phyloP scores from a whole-genome alignment of 2,888 invertebrate genomes.

The Crocallis elinguaria region DNA sequence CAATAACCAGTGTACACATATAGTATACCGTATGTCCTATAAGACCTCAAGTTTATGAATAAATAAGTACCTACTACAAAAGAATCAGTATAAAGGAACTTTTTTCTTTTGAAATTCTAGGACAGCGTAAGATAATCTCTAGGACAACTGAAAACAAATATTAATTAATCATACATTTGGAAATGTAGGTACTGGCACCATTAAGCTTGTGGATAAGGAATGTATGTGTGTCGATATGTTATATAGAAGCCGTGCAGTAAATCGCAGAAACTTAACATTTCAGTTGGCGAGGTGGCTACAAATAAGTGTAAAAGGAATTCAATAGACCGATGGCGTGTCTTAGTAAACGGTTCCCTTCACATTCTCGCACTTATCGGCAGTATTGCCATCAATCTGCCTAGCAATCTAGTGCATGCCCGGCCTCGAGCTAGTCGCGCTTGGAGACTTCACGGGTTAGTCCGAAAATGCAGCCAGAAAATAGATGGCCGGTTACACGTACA shows the following conservation, averaged over 20 bases:
- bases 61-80: neutral
- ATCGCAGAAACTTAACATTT: constrained; percentile 44
- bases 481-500: constrained; percentile 65
- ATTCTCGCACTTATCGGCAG: constrained; percentile 60
- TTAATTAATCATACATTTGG: too few relatives aligned
- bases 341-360: constrained; percentile 62
- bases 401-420: constrained; percentile 43
- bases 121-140: too few relatives aligned
- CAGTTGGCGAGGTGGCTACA: constrained; percentile 54
- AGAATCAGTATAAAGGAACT: too few relatives aligned
- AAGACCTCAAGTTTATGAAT: too few relatives aligned
- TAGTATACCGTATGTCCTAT: too few relatives aligned
- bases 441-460: constrained; percentile 12
- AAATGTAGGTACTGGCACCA: too few relatives aligned
- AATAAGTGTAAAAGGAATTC: constrained; percentile 54
- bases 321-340: constrained; percentile 69
- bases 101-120: too few relatives aligned
- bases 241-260: constrained; percentile 15
- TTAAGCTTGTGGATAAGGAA: too few relatives aligned
- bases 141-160: too few relatives aligned
- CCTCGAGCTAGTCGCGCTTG: constrained; percentile 22
- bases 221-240: neutral
- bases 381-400: constrained; percentile 57
- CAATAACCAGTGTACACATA: too few relatives aligned
- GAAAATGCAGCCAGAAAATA: constrained; percentile 26